Conservation (phyloP, 2,888 invertebrate species). For the Augiades crinisus region DNA sequence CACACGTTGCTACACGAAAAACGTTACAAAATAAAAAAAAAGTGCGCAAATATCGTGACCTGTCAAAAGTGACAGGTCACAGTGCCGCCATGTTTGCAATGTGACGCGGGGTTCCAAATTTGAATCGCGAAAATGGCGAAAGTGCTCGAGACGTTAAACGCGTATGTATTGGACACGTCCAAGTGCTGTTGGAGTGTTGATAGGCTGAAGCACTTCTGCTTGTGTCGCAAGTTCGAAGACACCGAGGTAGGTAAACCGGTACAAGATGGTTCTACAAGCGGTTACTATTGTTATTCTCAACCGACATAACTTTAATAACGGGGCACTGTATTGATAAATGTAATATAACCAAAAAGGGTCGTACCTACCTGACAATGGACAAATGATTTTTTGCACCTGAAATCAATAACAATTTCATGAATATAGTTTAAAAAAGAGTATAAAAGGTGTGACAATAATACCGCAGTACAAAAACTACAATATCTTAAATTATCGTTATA, state of each 20-base stretch:
- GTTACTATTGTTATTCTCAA: too few species aligned
- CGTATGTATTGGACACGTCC: conserved; percentile 61
- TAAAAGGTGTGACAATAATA: too few species aligned
- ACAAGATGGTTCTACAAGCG: too few species aligned
- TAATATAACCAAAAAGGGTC: too few species aligned
- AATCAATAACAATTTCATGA: too few species aligned
- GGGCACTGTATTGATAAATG: too few species aligned
- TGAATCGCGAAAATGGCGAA: conserved; percentile 50
- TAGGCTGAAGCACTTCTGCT: conserved; percentile 66
- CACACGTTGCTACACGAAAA: conserved; percentile 46
- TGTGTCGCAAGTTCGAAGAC: conserved; percentile 63
- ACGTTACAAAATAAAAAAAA: conserved; percentile 25
- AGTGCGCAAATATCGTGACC: conserved; percentile 7
- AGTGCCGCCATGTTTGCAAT: conserved; percentile 25
- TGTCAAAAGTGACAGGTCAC: conserved; percentile 25
- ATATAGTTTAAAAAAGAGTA: too few species aligned
- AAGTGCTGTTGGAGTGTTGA: conserved; percentile 67
- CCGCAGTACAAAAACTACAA: too few species aligned
- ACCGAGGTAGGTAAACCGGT: conserved; percentile 62
- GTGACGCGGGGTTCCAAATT: conserved; percentile 24
- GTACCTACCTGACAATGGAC: too few species aligned
- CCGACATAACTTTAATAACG: neutral
- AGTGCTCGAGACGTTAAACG: conserved; percentile 63
- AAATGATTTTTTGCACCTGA: too few species aligned
- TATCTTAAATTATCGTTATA: too few species aligned